Percentiles rank a stretch among this genome's conserved stretches.
phyloP scores from a whole-genome alignment of 2,888 invertebrate species.

The Galeruca laticollis region DNA sequence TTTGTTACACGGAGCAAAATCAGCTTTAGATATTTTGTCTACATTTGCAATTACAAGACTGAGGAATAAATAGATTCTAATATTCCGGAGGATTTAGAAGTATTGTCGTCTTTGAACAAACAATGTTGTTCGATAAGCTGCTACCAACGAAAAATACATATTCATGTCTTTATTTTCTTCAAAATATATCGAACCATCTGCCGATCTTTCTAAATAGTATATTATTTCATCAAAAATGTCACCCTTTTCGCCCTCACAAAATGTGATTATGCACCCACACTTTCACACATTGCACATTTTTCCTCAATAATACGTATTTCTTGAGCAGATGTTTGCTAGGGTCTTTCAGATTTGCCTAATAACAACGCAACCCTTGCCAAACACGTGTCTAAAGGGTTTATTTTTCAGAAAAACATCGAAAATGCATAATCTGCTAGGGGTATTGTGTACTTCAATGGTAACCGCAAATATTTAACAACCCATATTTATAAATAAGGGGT shows the following conservation, averaged over 20 bases:
- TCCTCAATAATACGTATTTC: conserved; percentile 31
- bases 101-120: background rate
- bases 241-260: conserved; percentile 15
- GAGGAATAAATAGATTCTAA: too few species aligned
- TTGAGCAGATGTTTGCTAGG: conserved; percentile 40
- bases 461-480: background rate
- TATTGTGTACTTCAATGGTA: background rate
- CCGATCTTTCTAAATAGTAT: background rate
- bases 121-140: background rate
- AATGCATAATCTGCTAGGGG: conserved; percentile 23
- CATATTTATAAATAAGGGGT: background rate
- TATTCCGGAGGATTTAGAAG: too few species aligned
- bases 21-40: too few species aligned
- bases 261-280: conserved; percentile 33
- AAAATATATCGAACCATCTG: conserved; percentile 19
- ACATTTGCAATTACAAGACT: too few species aligned
- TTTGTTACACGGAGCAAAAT: too few species aligned
- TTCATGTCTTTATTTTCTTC: conserved; percentile 16
- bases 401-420: conserved; percentile 33
- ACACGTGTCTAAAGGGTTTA: conserved; percentile 34
- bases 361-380: conserved; percentile 45
- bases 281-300: conserved; percentile 38
- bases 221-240: conserved; percentile 27
- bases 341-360: conserved; percentile 40
- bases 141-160: background rate